These are phyloP conservation scores for Halcyon badia DNA, from an alignment of 2,797 vertebrate species.

Conservation along the genomic window DNA sequence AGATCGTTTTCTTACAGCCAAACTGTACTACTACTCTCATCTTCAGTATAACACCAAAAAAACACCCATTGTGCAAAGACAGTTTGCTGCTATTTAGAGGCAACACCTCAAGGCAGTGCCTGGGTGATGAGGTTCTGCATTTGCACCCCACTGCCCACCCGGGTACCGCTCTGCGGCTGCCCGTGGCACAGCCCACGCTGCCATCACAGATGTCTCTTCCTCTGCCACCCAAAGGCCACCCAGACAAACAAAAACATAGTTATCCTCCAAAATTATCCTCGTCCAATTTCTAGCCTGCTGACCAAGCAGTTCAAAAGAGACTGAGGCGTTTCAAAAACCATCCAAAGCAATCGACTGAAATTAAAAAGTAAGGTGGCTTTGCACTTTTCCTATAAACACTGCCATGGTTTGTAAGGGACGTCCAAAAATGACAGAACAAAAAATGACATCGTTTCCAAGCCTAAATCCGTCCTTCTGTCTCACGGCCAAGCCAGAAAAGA, in stretches of 20 bases:
- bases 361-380: neutral
- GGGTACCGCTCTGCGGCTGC: neutral
- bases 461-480: neutral
- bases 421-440: constrained; percentile 49
- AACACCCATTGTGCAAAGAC: neutral
- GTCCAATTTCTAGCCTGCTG: neutral
- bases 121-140: neutral
- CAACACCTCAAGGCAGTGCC: neutral
- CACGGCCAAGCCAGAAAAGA: neutral
- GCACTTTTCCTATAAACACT: constrained; percentile 18
- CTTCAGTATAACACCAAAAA: neutral
- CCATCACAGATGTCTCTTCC: rapidly evolving
- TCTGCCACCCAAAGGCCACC: neutral
- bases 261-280: neutral
- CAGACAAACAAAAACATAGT: neutral
- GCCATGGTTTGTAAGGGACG: neutral
- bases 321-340: neutral
- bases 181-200: neutral
- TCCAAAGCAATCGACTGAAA: constrained; percentile 23
- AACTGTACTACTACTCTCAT: neutral
- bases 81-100: neutral
- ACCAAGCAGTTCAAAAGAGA: neutral
- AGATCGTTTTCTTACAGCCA: neutral
- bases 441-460: constrained; percentile 2
- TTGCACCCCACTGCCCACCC: neutral